Percentiles rank a stretch among this genome's conserved stretches.
phyloP scores from a whole-genome alignment of 1,140 invertebrate genomes.

The Cyclina sinensis region DNA sequence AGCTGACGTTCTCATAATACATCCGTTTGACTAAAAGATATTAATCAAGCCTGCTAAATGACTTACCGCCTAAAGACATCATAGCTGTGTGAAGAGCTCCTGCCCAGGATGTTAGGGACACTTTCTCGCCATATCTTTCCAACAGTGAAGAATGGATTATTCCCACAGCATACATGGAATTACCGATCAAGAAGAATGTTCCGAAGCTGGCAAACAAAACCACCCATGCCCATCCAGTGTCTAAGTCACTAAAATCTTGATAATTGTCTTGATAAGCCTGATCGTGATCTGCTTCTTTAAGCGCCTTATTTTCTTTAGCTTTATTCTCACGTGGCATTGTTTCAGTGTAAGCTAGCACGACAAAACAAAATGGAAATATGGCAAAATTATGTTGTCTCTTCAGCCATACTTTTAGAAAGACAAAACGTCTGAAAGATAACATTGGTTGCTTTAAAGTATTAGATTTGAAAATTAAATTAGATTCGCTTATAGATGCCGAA shows the following conservation, averaged over 20 bases:
- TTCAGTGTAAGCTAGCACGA: too few relatives aligned
- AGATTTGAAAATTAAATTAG: too few relatives aligned
- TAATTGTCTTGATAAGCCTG: not conserved
- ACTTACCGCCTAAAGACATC: constrained; percentile 30
- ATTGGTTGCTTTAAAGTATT: too few relatives aligned
- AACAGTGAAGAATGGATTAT: constrained; percentile 35
- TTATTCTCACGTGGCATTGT: not conserved
- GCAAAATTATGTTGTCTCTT: too few relatives aligned
- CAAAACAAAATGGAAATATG: too few relatives aligned
- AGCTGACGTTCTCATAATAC: too few relatives aligned
- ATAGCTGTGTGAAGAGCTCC: constrained; percentile 41
- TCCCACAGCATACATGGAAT: constrained; percentile 41
- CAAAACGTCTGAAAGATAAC: too few relatives aligned
- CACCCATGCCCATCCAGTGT: constrained; percentile 45
- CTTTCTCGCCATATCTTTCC: constrained; percentile 23
- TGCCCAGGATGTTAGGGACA: constrained; percentile 48
- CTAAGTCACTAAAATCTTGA: constrained; percentile 26
- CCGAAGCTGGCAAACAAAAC: constrained; percentile 31
- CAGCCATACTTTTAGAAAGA: too few relatives aligned
- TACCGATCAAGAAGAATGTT: constrained; percentile 36
- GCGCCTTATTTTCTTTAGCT: not conserved
- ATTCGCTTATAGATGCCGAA: too few relatives aligned
- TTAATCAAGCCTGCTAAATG: too few relatives aligned
- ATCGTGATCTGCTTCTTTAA: not conserved
- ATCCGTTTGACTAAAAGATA: too few relatives aligned